Base-by-base conservation (phyloP, 23 tunicate species). In the Trididemnum miniatum region DNA sequence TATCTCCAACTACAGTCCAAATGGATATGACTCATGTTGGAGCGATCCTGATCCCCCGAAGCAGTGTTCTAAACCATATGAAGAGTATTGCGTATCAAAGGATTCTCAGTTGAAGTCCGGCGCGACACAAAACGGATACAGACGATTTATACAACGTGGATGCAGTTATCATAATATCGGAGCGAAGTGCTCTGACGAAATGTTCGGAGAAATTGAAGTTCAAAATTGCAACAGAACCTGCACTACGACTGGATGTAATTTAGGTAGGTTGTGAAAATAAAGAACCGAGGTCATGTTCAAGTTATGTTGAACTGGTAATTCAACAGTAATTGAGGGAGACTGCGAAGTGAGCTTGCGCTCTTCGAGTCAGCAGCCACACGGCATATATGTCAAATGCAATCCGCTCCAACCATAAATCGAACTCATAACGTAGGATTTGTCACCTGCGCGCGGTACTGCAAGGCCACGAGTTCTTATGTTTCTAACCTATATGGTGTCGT, bases 31-130 rank as follows among this genome's bases (percentile, higher is more conserved):
- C 25, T 38, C 59, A 2, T 73, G 79, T 40, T 73, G 57, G 79
- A 40, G 59, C 57, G 25, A 30, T 39, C 79, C 79, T 2, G 59
- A 73, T 38, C 20, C 2, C 7, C 79, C 79, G 24, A 37, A 31
- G 59, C 79, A 73, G 25, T 73, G 79, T 26, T 28, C 79, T 28
- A 73, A 73, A 39, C 79, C 79, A 2, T 73, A 73, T 30, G 59
- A 73, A 20, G 5, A 9, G 22, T 39, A 37, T 24, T 73, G 79
- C 79, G 59, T 73, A 25, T 12, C 31, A 73, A 40, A 2, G 32
- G 30, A 73, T n/a, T 39, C 30, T 2, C 57, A 38, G 59, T 2
- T 20, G 29, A 39, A 39, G 32, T 37, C 4, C 26, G 29, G 9
- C 9, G 29, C 2, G 2, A 2, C 59, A 12, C 57, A 38, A 3